phyloP scores from a whole-genome alignment of 2,797 vertebrate genomes.

The Danio tinwini region DNA sequence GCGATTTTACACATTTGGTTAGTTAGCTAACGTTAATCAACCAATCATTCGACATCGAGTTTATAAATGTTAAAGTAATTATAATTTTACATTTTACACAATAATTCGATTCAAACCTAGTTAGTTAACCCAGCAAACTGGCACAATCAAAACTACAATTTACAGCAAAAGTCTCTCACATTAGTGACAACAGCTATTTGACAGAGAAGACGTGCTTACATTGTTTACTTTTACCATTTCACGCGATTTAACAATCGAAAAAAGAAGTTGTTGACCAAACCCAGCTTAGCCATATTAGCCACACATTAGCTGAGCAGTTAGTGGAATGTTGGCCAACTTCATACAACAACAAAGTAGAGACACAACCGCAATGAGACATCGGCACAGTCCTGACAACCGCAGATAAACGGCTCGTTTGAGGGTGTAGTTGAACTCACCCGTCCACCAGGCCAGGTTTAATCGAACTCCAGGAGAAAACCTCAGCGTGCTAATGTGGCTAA shows the following conservation, averaged over 20 bases:
- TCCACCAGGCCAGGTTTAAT: constrained; percentile 68
- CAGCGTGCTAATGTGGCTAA: constrained; percentile 57
- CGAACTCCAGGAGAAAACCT: constrained; percentile 48
- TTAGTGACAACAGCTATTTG: background rate
- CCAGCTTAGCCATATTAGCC: constrained; percentile 1
- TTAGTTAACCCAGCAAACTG: background rate
- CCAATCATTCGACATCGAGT: background rate
- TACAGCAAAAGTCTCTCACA: background rate
- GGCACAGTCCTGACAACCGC: background rate
- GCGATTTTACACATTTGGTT: background rate
- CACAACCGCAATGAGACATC: background rate
- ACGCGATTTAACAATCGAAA: background rate
- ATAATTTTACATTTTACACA: background rate
- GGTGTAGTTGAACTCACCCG: constrained; percentile 54
- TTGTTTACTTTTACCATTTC: background rate
- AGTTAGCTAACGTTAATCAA: constrained; percentile 2
- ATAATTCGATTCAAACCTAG: background rate
- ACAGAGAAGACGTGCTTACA: background rate
- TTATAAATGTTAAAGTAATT: background rate
- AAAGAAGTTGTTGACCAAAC: constrained; percentile 6
- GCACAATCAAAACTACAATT: background rate
- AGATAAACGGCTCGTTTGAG: constrained; percentile 21
- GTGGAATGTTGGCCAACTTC: constrained; percentile 7
- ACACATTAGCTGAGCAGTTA: background rate
- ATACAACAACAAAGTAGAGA: background rate